phyloP scores from a whole-genome alignment of 2,113 vertebrate species.

The Scophthalmus maximus region DNA sequence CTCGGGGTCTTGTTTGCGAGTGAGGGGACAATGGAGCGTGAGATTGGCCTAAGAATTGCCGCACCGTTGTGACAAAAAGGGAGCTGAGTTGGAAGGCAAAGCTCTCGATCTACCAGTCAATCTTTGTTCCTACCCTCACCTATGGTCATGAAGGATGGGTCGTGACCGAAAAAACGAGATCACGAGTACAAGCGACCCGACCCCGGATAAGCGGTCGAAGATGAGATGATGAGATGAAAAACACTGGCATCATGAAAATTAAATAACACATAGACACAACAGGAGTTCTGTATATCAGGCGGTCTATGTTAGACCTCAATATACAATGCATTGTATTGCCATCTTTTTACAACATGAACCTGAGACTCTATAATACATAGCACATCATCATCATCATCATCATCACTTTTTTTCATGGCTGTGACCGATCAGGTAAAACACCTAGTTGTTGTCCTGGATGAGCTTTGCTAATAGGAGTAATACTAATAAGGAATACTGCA shows the following conservation, averaged over 20 bases:
- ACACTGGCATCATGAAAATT: slow-evolving; percentile 16
- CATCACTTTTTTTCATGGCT: neutral
- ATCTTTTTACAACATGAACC: slow-evolving; percentile 30
- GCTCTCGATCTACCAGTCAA: no score
- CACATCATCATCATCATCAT: neutral
- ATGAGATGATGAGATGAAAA: no score
- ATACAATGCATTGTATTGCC: slow-evolving; percentile 13
- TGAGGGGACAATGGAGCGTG: no score
- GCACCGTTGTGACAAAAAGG: no score
- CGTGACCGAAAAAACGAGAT: no score
- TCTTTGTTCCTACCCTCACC: no score
- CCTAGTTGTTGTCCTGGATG: neutral
- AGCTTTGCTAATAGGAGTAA: neutral
- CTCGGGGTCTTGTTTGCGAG: no score
- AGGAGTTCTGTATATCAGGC: neutral
- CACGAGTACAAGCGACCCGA: no score
- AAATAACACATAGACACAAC: neutral
- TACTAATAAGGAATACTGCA: slow-evolving; percentile 23
- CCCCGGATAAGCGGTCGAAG: no score
- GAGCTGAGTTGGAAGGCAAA: no score
- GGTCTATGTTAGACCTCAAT: slow-evolving; percentile 1
- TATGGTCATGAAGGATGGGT: no score
- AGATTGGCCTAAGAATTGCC: no score
- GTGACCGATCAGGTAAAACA: slow-evolving; percentile 3
- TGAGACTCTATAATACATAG: slow-evolving; percentile 46